These are phyloP conservation scores for Cosmopolites sordidus DNA, from an alignment of 2,888 invertebrate species.

Conservation along the genomic window DNA sequence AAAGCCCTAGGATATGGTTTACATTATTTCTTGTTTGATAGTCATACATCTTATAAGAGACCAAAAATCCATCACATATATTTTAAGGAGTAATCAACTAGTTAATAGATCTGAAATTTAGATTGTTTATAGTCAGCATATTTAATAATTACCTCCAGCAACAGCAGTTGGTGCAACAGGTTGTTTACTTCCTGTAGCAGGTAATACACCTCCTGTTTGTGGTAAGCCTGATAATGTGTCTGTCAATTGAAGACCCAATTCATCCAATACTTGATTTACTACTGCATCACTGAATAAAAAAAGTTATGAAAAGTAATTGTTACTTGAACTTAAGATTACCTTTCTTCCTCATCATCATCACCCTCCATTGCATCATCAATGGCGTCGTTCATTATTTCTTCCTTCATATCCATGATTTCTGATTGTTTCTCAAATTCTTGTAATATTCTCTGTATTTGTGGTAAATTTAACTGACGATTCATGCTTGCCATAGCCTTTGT, in stretches of 20 bases:
- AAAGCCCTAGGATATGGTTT: no score
- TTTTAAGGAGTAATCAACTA: no score
- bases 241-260: conserved; percentile 90
- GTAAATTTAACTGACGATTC: conserved; percentile 95
- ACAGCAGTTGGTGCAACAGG: conserved; percentile 56
- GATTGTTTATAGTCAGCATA: no score
- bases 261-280: conserved; percentile 94
- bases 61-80: no score
- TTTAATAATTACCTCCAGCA: conserved; percentile 36
- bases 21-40: no score
- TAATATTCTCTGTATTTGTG: conserved; percentile 96
- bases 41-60: no score
- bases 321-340: conserved; percentile 50
- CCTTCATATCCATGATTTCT: conserved; percentile 99
- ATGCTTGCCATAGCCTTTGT: conserved; percentile 97
- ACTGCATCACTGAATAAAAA: conserved; percentile 72
- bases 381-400: conserved; percentile 99
- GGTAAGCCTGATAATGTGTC: conserved; percentile 91
- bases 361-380: conserved; percentile 99
- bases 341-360: conserved; percentile 97
- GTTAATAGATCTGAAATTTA: no score
- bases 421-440: conserved; percentile 99
- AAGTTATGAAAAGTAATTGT: not conserved
- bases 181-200: conserved; percentile 57
- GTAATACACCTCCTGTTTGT: conserved; percentile 57